Conservation (phyloP, 2,888 invertebrate genomes). For the Chrysopilus asiliformis region DNA sequence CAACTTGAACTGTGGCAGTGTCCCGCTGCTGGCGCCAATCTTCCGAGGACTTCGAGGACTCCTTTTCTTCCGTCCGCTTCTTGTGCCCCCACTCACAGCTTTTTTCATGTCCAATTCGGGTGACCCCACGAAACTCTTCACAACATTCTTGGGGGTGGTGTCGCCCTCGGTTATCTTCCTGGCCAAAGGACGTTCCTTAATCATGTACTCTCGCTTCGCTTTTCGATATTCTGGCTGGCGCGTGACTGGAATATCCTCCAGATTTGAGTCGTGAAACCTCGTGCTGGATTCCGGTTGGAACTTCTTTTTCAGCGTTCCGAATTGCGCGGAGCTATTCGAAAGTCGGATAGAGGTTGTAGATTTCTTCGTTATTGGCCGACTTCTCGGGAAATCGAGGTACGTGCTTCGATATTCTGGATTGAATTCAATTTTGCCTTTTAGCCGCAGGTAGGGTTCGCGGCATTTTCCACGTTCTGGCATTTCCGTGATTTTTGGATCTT, state of each 20-base stretch:
- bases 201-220: conserved; percentile 31
- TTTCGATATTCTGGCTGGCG: conserved; percentile 33
- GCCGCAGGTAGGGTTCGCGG: conserved; percentile 29
- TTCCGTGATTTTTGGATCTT: conserved; percentile 30
- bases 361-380: conserved; percentile 30
- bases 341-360: conserved; percentile 30
- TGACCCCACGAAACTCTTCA: not conserved
- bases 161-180: conserved; percentile 16
- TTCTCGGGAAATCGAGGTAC: conserved; percentile 31
- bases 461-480: conserved; percentile 34
- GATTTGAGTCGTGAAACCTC: conserved; percentile 5
- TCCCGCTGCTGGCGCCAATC: conserved; percentile 1
- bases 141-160: conserved; percentile 4
- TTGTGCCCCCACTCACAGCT: conserved; percentile 11
- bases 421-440: conserved; percentile 34
- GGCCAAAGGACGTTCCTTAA: conserved; percentile 25
- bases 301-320: conserved; percentile 4
- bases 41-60: conserved; percentile 20
- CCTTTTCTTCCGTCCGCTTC: conserved; percentile 13
- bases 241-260: conserved; percentile 20
- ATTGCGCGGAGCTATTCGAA: conserved; percentile 20
- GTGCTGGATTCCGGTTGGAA: conserved; percentile 3
- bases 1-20: conserved; percentile 11
- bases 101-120: conserved; percentile 7
- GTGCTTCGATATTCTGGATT: conserved; percentile 34